These are phyloP conservation scores for Pseudorectes ferrugineus DNA, from an alignment of 2,113 vertebrate species.

Conservation along the genomic window DNA sequence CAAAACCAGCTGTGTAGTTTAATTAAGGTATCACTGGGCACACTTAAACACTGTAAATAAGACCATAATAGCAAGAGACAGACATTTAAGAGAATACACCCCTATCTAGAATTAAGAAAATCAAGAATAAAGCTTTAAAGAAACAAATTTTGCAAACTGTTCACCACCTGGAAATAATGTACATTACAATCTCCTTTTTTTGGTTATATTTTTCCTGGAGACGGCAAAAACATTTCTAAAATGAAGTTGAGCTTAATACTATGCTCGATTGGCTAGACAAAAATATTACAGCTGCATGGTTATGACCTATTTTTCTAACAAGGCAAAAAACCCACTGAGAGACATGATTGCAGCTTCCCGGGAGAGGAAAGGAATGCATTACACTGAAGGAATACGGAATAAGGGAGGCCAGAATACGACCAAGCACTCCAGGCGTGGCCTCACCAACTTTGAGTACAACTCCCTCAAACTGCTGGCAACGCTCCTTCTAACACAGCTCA, in stretches of 20 bases:
- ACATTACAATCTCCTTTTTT: not conserved
- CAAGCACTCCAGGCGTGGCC: not conserved
- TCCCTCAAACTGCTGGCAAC: not conserved
- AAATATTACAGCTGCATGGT: not conserved
- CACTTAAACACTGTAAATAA: not conserved
- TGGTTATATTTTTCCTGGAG: not conserved
- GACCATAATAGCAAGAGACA: not conserved
- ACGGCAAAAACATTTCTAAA: not conserved
- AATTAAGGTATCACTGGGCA: not conserved
- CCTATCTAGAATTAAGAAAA: not conserved
- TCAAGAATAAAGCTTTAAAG: not conserved
- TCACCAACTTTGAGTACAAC: fast-evolving
- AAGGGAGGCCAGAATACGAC: not conserved
- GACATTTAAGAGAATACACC: not conserved
- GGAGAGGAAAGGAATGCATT: not conserved
- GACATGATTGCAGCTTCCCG: not conserved
- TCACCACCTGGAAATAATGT: not conserved
- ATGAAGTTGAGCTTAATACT: not conserved
- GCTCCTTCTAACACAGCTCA: not conserved
- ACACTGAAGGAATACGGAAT: not conserved
- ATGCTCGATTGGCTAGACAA: not conserved
- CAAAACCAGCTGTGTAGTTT: not conserved
- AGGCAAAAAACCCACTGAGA: not conserved
- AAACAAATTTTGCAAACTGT: not conserved
- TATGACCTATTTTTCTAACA: not conserved